Evolutionary conservation across 2,113 vertebrate genomes (phyloP), one percentile per base, ranked within the genome.

Genomic region (Pungitius pungitius): DNA sequence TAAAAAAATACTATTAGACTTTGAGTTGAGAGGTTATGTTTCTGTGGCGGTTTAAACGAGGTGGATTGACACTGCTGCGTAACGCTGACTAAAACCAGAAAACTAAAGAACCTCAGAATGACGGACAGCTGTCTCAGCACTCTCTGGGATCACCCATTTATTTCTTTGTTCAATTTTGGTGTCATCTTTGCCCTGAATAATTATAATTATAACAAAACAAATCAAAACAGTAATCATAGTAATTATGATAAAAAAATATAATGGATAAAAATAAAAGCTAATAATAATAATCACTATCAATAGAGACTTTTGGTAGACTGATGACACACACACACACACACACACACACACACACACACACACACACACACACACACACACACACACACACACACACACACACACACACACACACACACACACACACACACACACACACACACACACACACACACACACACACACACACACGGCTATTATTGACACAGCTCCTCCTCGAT

Each of bases 111-210:
- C 39, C 66, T 49, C 10, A 76, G 64, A 67, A 67, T 72, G 40
- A 72, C 3, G 20, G 57, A 75, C 37, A 33, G 20, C 54, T 59
- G 68, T 37, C 26, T 78, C 56, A 74, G 77, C 77, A 18, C 67
- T 18, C 54, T 75, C 77, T 69, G 66, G 69, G 69, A 69, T 77
- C 84, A 72, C 42, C 62, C 60, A 64, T 52, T 73, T 65, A 84
- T 75, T 62, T 83, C 26, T 90, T 91, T 89, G 81, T 90, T 92
- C 80, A 88, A 91, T 92, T 94, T 94, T 94, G 94, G 92, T 94
- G 93, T 92, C 85, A 89, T 90, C 85, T 87, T 91, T 89, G 88
- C 92, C 93, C 92, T 93, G 92, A 93, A 93, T 88, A 88, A 91
- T 77, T 82, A 78, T 42, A 88, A 55, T 51, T 75, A 82, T 45